A percentile compares a stretch with the other conserved stretches of the same genome.
Conservation (phyloP, 1,140 invertebrate species). For the Drosophila ohnishii region DNA sequence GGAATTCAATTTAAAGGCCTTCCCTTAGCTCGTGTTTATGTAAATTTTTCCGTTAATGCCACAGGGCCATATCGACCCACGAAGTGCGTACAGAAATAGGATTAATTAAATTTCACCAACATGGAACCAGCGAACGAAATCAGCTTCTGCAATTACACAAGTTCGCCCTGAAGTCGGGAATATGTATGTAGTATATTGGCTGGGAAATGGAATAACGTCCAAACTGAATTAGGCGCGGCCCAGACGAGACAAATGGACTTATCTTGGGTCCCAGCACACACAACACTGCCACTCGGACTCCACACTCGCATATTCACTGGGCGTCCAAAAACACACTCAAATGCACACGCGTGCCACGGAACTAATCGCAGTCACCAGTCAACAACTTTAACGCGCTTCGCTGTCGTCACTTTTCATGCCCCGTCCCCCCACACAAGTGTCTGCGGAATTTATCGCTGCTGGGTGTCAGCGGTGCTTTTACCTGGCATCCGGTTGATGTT, state of each 20-base stretch:
- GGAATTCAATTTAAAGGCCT: constrained; percentile 21
- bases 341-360: constrained; percentile 43
- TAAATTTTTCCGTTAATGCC: constrained; percentile 23
- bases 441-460: constrained; percentile 51
- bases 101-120: constrained; percentile 43
- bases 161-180: constrained; percentile 1
- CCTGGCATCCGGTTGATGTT: constrained; percentile 57
- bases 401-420: constrained; percentile 68
- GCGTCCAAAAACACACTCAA: constrained; percentile 50
- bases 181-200: not conserved
- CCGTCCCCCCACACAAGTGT: constrained; percentile 44
- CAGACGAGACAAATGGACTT: constrained; percentile 48
- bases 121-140: constrained; percentile 17
- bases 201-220: constrained; percentile 38
- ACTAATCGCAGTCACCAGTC: constrained; percentile 54
- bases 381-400: constrained; percentile 31
- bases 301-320: constrained; percentile 24
- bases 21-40: constrained; percentile 8
- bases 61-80: constrained; percentile 2
- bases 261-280: constrained; percentile 5
- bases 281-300: not conserved
- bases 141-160: constrained; percentile 22
- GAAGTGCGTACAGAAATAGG: constrained; percentile 11
- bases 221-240: constrained; percentile 46
- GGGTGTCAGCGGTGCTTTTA: constrained; percentile 50